Conservation (phyloP, 1,140 invertebrate genomes). For the Pseudomyrmex gracilis region DNA sequence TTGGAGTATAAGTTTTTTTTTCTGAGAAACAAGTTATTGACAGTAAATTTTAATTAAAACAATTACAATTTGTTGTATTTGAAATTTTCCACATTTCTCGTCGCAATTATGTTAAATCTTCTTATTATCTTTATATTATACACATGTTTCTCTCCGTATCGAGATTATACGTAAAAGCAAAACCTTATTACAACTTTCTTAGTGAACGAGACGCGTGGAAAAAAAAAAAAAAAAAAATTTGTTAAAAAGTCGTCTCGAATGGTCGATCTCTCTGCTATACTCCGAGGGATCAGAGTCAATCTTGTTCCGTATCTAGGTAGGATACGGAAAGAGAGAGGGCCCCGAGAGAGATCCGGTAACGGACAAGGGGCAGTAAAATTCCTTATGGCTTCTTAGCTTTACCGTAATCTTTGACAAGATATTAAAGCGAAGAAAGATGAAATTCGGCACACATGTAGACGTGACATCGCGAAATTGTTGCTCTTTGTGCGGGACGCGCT, state of each 20-base stretch:
- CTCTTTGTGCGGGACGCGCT: background rate
- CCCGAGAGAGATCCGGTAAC: background rate
- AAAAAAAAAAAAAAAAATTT: background rate
- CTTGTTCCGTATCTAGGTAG: background rate
- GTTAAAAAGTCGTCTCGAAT: background rate
- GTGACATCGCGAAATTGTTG: slow-evolving; percentile 41
- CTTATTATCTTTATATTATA: background rate
- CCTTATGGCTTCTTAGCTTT: slow-evolving; percentile 44
- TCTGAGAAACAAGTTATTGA: background rate
- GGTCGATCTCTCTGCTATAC: background rate
- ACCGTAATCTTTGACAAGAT: slow-evolving; percentile 6
- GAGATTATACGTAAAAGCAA: background rate
- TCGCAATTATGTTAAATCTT: background rate
- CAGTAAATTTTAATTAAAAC: background rate
- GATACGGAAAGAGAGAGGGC: background rate
- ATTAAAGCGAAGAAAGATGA: slow-evolving; percentile 19
- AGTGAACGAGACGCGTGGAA: background rate
- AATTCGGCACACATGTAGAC: slow-evolving; percentile 1
- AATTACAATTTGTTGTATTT: too few species aligned
- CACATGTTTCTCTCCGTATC: background rate
- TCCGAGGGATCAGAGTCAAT: background rate
- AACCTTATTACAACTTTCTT: background rate
- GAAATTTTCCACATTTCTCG: background rate
- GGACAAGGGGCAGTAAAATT: slow-evolving; percentile 17
- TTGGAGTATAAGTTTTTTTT: background rate